These are phyloP conservation scores for Mizuhopecten yessoensis DNA, from an alignment of 1,140 invertebrate genomes.

Conservation along the genomic window DNA sequence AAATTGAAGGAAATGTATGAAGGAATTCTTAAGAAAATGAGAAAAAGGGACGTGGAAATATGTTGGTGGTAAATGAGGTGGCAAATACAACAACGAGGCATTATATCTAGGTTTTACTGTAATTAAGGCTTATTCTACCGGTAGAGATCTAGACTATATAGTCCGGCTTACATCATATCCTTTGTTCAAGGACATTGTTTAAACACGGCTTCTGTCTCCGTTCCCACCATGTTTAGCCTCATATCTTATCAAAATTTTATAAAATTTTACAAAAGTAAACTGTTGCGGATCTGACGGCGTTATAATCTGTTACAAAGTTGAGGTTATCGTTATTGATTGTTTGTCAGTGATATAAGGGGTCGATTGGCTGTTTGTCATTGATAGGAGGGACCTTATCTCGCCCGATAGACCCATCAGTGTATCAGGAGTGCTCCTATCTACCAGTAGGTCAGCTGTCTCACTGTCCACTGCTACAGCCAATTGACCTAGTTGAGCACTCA, in stretches of 20 bases:
- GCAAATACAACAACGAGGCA: no score
- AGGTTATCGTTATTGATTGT: background rate
- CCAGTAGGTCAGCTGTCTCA: background rate
- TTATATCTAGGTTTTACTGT: no score
- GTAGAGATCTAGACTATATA: no score
- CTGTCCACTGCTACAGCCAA: background rate
- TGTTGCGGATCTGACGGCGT: background rate
- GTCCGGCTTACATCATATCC: background rate
- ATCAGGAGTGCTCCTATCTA: background rate
- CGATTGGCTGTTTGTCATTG: conserved; percentile 1
- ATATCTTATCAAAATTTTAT: conserved; percentile 36
- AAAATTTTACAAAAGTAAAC: conserved; percentile 36
- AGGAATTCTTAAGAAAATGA: no score
- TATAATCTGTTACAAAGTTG: conserved; percentile 5
- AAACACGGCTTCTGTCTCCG: no score
- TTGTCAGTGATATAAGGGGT: conserved; percentile 33
- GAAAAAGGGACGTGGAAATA: no score
- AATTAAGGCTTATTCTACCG: no score
- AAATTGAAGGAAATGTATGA: no score
- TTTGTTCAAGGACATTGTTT: background rate
- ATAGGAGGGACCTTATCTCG: background rate
- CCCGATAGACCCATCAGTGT: background rate
- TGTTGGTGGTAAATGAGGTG: no score
- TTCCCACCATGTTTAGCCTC: background rate
- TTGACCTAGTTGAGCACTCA: background rate